Percentiles rank a stretch among this genome's conserved stretches.
Evolutionary conservation across 1,140 invertebrate species (phyloP).

Genomic region (Eupristina koningsbergeri): DNA sequence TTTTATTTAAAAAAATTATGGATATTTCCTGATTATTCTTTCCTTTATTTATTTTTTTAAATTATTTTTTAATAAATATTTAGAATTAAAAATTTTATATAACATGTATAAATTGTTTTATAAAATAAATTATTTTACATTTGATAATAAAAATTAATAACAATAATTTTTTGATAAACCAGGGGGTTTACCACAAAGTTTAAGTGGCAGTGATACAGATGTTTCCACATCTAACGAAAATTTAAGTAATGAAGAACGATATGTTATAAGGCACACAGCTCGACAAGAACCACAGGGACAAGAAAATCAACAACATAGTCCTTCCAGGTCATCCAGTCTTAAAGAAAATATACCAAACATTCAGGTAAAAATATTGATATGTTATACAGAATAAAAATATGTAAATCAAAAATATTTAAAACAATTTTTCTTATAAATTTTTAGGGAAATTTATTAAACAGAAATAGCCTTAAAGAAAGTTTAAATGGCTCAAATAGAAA

Average conservation of each 20-base stretch:
- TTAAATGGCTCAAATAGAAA: conserved; percentile 79
- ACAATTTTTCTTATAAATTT: conserved; percentile 20
- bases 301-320: conserved; percentile 80
- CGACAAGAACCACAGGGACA: conserved; percentile 94
- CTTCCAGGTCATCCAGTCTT: conserved; percentile 71
- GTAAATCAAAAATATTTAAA: too few relatives aligned
- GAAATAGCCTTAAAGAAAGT: conserved; percentile 70
- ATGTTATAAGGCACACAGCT: conserved; percentile 86
- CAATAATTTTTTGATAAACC: conserved; percentile 53
- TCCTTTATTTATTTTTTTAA: too few relatives aligned
- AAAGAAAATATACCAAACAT: conserved; percentile 74
- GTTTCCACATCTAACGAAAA: conserved; percentile 93
- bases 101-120: too few relatives aligned
- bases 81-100: not conserved
- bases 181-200: conserved; percentile 80
- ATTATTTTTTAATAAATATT: too few relatives aligned
- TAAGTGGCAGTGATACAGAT: conserved; percentile 91
- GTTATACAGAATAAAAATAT: not conserved
- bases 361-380: conserved; percentile 62
- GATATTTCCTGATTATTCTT: too few relatives aligned
- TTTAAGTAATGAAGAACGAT: conserved; percentile 87
- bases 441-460: conserved; percentile 68
- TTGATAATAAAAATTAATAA: conserved; percentile 30
- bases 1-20: too few relatives aligned
- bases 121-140: not conserved